phyloP scores from a whole-genome alignment of 2,888 invertebrate species.

The Microplitis manilae region DNA sequence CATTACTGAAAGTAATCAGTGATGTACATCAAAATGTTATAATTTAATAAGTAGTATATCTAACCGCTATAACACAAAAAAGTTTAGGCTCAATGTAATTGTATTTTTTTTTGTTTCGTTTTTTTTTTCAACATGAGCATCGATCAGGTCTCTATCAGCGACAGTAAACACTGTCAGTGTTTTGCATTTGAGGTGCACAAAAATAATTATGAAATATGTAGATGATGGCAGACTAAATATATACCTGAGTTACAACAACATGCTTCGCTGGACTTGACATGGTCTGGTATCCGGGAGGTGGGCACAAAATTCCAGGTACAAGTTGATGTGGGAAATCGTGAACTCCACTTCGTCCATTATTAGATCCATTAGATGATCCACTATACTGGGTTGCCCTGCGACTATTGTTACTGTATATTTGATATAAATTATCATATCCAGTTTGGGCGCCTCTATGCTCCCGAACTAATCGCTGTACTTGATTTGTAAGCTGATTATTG shows the following conservation, averaged over 20 bases:
- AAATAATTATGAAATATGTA: not conserved
- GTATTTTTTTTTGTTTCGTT: not conserved
- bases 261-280: conserved; percentile 82
- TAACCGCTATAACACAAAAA: too few species aligned
- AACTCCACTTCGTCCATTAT: conserved; percentile 69
- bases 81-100: not conserved
- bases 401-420: conserved; percentile 82
- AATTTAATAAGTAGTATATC: too few species aligned
- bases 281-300: conserved; percentile 86
- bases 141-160: too few species aligned
- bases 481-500: conserved; percentile 88
- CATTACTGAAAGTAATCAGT: too few species aligned
- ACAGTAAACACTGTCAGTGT: not conserved
- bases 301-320: conserved; percentile 94
- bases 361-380: conserved; percentile 76
- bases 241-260: conserved; percentile 76
- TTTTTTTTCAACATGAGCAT: not conserved
- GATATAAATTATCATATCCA: conserved; percentile 86
- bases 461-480: conserved; percentile 81
- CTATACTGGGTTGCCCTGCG: conserved; percentile 73
- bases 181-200: not conserved
- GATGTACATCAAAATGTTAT: too few species aligned
- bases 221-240: conserved; percentile 19
- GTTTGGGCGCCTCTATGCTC: conserved; percentile 79
- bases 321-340: conserved; percentile 91